Percentiles rank a stretch among this genome's conserved stretches.
Conservation (phyloP, 2,113 vertebrate species). For the Nicator chloris region DNA sequence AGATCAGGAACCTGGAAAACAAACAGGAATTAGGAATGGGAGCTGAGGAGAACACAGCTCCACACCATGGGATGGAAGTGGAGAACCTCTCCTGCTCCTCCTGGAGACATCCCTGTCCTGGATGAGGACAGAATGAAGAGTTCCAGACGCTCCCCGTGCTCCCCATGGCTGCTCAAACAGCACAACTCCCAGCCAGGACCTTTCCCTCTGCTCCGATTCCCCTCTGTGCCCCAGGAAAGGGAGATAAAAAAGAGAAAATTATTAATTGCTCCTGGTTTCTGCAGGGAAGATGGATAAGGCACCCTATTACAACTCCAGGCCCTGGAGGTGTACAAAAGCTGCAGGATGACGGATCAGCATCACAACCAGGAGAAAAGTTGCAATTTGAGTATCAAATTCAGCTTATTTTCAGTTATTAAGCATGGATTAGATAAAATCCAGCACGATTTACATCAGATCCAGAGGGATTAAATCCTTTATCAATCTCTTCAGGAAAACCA, state of each 20-base stretch:
- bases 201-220: background rate
- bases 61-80: fast-evolving
- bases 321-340: background rate
- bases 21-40: fast-evolving
- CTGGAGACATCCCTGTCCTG: background rate
- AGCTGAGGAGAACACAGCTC: background rate
- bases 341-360: background rate
- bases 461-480: fast-evolving
- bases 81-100: background rate
- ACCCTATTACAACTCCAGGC: fast-evolving
- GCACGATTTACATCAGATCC: background rate
- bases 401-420: background rate
- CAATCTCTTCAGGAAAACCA: background rate
- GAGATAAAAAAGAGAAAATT: background rate
- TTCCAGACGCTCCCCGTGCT: background rate
- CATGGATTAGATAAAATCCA: fast-evolving
- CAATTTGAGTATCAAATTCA: fast-evolving
- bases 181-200: background rate
- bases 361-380: background rate
- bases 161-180: background rate
- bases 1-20: conserved; percentile 89
- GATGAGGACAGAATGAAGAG: background rate
- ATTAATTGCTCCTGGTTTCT: background rate
- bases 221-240: background rate
- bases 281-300: background rate